Evolutionary conservation across 2,797 vertebrate species (phyloP).

Genomic region (Acanthopagrus latus): DNA sequence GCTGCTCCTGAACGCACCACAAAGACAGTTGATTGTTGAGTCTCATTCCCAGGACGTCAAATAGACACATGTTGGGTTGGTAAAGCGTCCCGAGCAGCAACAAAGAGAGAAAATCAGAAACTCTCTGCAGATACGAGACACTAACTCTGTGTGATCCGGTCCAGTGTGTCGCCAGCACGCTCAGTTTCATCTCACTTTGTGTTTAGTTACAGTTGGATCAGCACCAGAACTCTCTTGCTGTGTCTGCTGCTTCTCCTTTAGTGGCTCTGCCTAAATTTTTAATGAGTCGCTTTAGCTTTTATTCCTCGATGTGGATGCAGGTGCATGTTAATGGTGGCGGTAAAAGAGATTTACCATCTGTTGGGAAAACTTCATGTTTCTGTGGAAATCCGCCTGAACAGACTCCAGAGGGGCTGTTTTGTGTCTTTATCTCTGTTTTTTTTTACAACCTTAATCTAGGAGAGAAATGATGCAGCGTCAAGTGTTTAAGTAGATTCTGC

Average conservation of each 20-base stretch:
- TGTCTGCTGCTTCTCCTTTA: neutral
- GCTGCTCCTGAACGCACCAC: too few relatives aligned
- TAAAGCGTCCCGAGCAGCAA: too few relatives aligned
- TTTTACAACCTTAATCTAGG: neutral
- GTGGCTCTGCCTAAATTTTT: constrained; percentile 17
- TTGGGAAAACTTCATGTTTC: neutral
- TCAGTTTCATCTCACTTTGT: constrained; percentile 3
- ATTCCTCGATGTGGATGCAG: constrained; percentile 15
- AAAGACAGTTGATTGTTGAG: too few relatives aligned
- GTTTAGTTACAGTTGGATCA: constrained; percentile 32
- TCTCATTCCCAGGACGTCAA: too few relatives aligned
- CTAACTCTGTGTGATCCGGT: too few relatives aligned
- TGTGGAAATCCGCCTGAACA: neutral
- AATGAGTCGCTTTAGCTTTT: constrained; percentile 40
- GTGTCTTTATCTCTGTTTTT: too few relatives aligned
- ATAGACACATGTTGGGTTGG: too few relatives aligned
- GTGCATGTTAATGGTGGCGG: neutral
- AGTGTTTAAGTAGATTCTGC: constrained; percentile 11
- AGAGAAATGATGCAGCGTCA: neutral
- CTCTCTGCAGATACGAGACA: too few relatives aligned
- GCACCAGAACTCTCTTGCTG: neutral
- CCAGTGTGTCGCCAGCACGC: neutral
- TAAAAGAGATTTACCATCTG: constrained; percentile 10
- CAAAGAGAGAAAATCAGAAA: too few relatives aligned
- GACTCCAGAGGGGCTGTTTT: too few relatives aligned